phyloP scores from a whole-genome alignment of 2,888 invertebrate genomes.

The Drosophila anceps region DNA sequence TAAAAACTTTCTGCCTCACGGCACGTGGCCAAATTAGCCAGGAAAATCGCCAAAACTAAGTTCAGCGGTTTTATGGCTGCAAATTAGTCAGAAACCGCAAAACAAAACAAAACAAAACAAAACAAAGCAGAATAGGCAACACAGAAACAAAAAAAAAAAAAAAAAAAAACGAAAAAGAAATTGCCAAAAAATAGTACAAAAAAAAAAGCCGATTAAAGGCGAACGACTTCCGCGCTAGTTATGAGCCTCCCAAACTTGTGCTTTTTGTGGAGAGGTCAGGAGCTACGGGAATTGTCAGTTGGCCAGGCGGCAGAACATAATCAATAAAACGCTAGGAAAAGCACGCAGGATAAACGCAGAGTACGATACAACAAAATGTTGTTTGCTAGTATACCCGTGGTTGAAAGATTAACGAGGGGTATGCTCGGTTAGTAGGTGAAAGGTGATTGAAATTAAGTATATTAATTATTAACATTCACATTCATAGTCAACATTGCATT shows the following conservation, averaged over 20 bases:
- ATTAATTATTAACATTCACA: too few relatives aligned
- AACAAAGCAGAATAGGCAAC: not conserved
- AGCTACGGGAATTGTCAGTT: conserved; percentile 51
- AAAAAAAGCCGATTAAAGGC: conserved; percentile 52
- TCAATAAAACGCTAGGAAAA: conserved; percentile 69
- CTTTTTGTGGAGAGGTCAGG: conserved; percentile 16
- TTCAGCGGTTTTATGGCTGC: conserved; percentile 54
- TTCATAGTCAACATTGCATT: not conserved
- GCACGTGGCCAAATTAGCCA: conserved; percentile 54
- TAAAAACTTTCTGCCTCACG: not conserved
- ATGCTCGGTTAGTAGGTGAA: not conserved
- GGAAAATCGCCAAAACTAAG: conserved; percentile 36
- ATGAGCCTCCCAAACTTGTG: conserved; percentile 21
- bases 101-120: conserved; percentile 29
- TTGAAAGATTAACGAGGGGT: conserved; percentile 2
- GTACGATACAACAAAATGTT: conserved; percentile 31
- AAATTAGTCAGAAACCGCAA: conserved; percentile 55
- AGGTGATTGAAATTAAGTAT: too few relatives aligned
- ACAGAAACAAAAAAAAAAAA: not conserved
- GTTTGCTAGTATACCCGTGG: conserved; percentile 21
- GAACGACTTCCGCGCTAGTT: conserved; percentile 56
- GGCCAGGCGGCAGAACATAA: conserved; percentile 51
- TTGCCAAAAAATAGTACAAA: conserved; percentile 4
- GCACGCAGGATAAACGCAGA: conserved; percentile 59
- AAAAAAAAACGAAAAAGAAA: too few relatives aligned